Base-by-base conservation (phyloP, 2,113 vertebrate species). In the Alligator sinensis region DNA sequence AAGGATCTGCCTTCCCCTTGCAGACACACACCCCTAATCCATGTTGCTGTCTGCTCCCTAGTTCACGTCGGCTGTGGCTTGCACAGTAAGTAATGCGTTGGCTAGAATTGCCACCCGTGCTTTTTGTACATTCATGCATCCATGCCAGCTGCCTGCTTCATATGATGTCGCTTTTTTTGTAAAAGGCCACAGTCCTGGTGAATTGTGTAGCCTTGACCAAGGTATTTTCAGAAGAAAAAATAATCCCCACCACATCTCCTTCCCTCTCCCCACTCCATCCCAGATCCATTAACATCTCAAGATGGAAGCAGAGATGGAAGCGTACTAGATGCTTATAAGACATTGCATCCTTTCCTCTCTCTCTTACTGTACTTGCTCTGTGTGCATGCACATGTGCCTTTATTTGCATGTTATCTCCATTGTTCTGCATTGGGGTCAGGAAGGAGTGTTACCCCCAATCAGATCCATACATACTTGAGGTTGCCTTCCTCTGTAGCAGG, bases 291-390 rank as follows among this genome's bases (percentile, higher is more conserved):
- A 64, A 59, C 83, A 61, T 82, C 72, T 83, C 47, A 63, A 64
- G 80, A 89, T 83, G 87, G 87, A 22, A 89, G 87, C 30, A 72
- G 38, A 77, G 87, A 89, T 4, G 80, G 80, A 47, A 47, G 47
- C 54, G 83, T 80, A 58, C 80, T 80, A 62, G 83, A 83, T 57
- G 72, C 87, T 77, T 89, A 83, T 74, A 82, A 83, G 87, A 80
- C 77, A 34, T 54, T 59, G 70, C 34, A 38, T 74, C 34, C 70
- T 74, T 74, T 74, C 47, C 47, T 47, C 70, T 74, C 19, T 47
- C 34, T 74, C 22, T 72, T 38, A 22, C 30, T 12, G 12, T 72
- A 38, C 68, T 38, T 21, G 14, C 38, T 22, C 11, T 70, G n/a
- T 34, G 21, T 38, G 34, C 34, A 25, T 74, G 70, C 47, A 47